Evolutionary conservation across 2,888 invertebrate species (phyloP), one percentile per base, ranked within the genome.

Genomic region (Pseudococcus longispinus): DNA sequence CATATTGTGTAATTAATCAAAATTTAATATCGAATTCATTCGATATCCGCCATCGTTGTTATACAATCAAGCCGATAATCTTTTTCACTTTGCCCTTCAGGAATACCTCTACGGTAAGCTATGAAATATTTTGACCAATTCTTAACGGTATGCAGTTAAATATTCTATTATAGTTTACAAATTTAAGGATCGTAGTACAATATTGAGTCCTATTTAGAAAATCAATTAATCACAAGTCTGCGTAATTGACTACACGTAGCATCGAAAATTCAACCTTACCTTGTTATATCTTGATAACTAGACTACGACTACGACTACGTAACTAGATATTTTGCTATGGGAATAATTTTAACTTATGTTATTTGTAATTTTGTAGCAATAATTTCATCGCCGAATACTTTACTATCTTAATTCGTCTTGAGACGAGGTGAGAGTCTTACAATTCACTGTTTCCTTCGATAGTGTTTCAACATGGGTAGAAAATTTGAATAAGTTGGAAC

Each of bases 211-310:
- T n/a, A 70, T 70, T 70, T 32, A 70, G 18, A 29, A 18, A 70
- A 18, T 29, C 29, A 5, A 32, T 18, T 29, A 2, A 29, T 29
- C 2, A 18, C 29, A 29, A 15, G 29, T 26, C 18, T 18, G 3
- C 18, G 29, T 29, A 20, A 42, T 20, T 20, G 77, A 18, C 37
- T 5, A 20, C 9, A 80, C 20, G 42, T 80, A 11, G 77, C 77
- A 42, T 80, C 77, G 77, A 42, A 42, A 80, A 80, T 80, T 80
- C 77, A 80, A 80, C 77, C 77, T 80, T 80, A 37, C 32, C 6
- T 4, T 74, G 77, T 80, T 13, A 42, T 42, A 42, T 80, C 42
- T 37, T 42, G 20, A 26, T 20, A 42, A 80, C 13, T 32, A 18
- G 4, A 60, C 60, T 6, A 20, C 0, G 9, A 60, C 23, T 60